Conservation (phyloP, 2,888 invertebrate species). For the Baccha elongata region DNA sequence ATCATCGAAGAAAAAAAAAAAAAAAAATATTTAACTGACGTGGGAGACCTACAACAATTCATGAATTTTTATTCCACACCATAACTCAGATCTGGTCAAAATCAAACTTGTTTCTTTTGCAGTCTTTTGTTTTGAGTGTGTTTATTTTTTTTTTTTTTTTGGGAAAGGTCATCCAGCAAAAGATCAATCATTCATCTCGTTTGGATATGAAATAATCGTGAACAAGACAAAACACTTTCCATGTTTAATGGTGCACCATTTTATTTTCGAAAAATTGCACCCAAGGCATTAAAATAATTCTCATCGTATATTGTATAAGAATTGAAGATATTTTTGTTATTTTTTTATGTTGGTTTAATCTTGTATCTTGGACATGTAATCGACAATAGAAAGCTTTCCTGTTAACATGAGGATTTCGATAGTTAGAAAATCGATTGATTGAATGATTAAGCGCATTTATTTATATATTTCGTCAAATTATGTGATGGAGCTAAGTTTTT, state of each 20-base stretch:
- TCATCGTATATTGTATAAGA: constrained; percentile 4
- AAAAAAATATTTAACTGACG: constrained; percentile 16
- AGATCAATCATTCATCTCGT: constrained; percentile 63
- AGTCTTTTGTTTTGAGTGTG: too few species aligned
- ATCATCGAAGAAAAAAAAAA: not conserved
- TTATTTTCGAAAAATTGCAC: constrained; percentile 19
- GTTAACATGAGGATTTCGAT: constrained; percentile 23
- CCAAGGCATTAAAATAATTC: constrained; percentile 25
- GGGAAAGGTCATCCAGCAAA: constrained; percentile 55
- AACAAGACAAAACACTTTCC: constrained; percentile 73
- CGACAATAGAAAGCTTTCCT: constrained; percentile 8
- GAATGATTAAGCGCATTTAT: too few species aligned
- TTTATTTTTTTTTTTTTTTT: too few species aligned
- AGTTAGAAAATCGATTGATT: constrained; percentile 32
- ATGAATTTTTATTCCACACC: constrained; percentile 32
- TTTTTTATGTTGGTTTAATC: not conserved
- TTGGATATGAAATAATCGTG: constrained; percentile 69
- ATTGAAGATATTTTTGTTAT: not conserved
- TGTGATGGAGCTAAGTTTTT: too few species aligned
- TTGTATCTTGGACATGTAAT: constrained; percentile 8
- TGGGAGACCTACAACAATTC: constrained; percentile 33
- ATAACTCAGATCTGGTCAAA: constrained; percentile 39
- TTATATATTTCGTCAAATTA: too few species aligned
- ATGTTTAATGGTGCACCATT: constrained; percentile 66
- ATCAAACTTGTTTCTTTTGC: constrained; percentile 62